Percentiles rank a stretch among this genome's conserved stretches.
These are phyloP conservation scores for Isoperla grammatica DNA, from an alignment of 2,888 invertebrate species.

Conservation along the genomic window DNA sequence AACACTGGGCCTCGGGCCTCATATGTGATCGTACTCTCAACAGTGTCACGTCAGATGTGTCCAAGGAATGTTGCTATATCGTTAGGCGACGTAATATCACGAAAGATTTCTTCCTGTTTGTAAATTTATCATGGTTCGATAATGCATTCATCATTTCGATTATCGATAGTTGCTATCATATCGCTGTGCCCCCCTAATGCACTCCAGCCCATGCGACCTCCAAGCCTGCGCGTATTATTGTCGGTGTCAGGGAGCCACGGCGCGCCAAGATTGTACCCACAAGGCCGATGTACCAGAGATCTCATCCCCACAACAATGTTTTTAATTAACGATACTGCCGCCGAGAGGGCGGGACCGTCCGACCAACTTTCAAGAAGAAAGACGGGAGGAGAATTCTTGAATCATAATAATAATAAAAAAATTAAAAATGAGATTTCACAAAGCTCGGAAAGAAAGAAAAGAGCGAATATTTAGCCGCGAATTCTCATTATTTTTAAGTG, in stretches of 20 bases:
- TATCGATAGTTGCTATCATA: too few relatives aligned
- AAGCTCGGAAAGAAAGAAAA: conserved; percentile 22
- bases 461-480: conserved; percentile 30
- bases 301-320: conserved; percentile 46
- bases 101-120: too few relatives aligned
- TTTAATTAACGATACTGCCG: conserved; percentile 44
- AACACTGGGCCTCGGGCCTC: too few relatives aligned
- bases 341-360: conserved; percentile 37
- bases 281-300: neutral
- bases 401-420: conserved; percentile 29
- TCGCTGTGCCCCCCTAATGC: too few relatives aligned
- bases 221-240: too few relatives aligned
- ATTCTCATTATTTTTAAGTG: conserved; percentile 29
- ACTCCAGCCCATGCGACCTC: too few relatives aligned
- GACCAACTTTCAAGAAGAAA: neutral
- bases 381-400: conserved; percentile 21
- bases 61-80: too few relatives aligned
- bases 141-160: too few relatives aligned
- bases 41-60: too few relatives aligned
- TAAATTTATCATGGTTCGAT: too few relatives aligned
- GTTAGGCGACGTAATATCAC: too few relatives aligned
- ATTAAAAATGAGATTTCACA: conserved; percentile 26
- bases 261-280: neutral
- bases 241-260: neutral
- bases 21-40: too few relatives aligned